A percentile compares a stretch with the other conserved stretches of the same genome.
phyloP scores from a whole-genome alignment of 2,113 vertebrate species.

The Pseudopipra pipra region DNA sequence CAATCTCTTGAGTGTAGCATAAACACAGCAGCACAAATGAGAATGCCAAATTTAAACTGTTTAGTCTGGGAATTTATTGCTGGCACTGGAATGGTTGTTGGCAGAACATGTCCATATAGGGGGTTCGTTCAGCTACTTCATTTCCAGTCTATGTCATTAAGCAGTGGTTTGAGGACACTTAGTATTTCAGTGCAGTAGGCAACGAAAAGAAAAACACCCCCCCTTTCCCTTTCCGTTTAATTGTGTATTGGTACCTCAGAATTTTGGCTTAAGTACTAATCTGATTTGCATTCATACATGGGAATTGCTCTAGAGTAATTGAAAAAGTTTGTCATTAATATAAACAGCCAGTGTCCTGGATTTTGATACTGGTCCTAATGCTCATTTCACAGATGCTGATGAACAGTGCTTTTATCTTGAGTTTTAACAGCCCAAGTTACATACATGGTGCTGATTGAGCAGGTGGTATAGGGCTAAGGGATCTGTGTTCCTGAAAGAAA shows the following conservation, averaged over 20 bases:
- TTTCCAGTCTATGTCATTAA: slow-evolving; percentile 59
- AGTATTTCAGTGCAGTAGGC: slow-evolving; percentile 21
- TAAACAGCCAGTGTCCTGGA: not conserved
- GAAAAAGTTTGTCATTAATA: not conserved
- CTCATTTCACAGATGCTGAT: slow-evolving; percentile 1
- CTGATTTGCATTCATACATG: not conserved
- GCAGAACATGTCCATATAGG: slow-evolving; percentile 44
- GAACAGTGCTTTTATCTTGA: not conserved
- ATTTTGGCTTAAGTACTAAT: slow-evolving; percentile 36
- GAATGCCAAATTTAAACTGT: slow-evolving; percentile 71
- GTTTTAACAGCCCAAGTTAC: not conserved
- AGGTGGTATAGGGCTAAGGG: not conserved
- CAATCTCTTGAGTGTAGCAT: slow-evolving; percentile 39
- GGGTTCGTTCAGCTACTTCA: slow-evolving; percentile 46
- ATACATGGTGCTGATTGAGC: not conserved
- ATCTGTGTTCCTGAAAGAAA: not conserved
- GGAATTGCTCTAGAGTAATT: not conserved
- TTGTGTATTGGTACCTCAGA: not conserved
- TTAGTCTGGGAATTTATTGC: slow-evolving; percentile 72
- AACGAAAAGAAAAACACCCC: not conserved
- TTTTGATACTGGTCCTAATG: not conserved
- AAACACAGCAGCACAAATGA: slow-evolving; percentile 57
- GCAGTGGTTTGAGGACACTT: slow-evolving; percentile 56
- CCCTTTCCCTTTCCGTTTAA: not conserved
- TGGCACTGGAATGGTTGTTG: slow-evolving; percentile 59